These are phyloP conservation scores for Myocastor coypus DNA, from an alignment of 2,113 vertebrate species.

Conservation along the genomic window DNA sequence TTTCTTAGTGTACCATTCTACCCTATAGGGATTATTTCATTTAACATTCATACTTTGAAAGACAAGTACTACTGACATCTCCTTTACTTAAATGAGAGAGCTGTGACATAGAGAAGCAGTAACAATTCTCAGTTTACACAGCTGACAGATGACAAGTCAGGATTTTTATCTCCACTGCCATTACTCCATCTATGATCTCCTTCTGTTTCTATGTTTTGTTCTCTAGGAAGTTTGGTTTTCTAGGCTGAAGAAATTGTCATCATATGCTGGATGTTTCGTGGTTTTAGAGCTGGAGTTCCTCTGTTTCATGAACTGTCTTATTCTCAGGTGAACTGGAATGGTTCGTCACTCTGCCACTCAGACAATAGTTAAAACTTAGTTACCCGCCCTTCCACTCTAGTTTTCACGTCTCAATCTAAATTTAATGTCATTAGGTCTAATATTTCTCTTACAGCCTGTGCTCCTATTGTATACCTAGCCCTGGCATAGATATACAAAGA, in stretches of 20 bases:
- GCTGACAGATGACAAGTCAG: not conserved
- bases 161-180: conserved; percentile 18
- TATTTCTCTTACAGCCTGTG: not conserved
- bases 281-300: conserved; percentile 7
- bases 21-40: conserved; percentile 2
- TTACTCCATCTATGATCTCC: not conserved
- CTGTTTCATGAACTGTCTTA: not conserved
- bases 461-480: not conserved
- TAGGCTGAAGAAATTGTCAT: not conserved
- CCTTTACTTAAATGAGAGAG: conserved; percentile 42
- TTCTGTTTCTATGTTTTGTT: not conserved
- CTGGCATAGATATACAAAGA: conserved; percentile 20
- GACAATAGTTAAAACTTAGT: not conserved
- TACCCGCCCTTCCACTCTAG: not conserved
- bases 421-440: not conserved
- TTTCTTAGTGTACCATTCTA: not conserved
- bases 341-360: not conserved
- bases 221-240: not conserved
- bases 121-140: not conserved
- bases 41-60: conserved; percentile 15
- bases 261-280: not conserved
- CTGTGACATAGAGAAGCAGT: not conserved
- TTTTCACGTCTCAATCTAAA: conserved; percentile 21
- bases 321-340: not conserved
- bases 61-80: not conserved